Percentiles rank a stretch among this genome's conserved stretches.
Conservation (phyloP, 2,113 vertebrate species). For the Nasalis larvatus region DNA sequence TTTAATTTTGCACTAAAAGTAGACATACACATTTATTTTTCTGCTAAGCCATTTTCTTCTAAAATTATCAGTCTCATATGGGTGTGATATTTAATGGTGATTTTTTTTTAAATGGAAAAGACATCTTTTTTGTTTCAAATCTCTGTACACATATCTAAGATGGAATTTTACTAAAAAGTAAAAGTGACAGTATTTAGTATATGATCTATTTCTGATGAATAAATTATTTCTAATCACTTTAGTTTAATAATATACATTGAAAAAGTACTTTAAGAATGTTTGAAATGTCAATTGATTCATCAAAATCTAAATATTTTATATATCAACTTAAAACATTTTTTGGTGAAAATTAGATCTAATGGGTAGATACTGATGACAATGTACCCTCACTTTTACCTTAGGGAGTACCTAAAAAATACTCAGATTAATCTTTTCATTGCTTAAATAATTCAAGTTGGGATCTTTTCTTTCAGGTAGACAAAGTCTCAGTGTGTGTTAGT, state of each 20-base stretch:
- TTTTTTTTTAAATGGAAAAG: not conserved
- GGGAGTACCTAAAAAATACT: not conserved
- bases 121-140: not conserved
- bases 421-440: not conserved
- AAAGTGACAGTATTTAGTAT: not conserved
- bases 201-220: not conserved
- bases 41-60: not conserved
- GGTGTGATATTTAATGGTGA: not conserved
- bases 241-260: not conserved
- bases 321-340: not conserved
- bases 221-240: not conserved
- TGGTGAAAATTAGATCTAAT: not conserved
- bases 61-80: not conserved
- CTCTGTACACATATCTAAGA: not conserved
- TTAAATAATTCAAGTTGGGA: not conserved
- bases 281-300: not conserved
- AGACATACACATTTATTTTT: not conserved
- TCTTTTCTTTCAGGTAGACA: not conserved
- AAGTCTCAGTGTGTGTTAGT: not conserved
- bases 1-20: not conserved
- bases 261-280: not conserved
- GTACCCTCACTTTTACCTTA: not conserved
- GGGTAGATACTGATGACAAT: not conserved
- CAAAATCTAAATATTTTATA: not conserved
- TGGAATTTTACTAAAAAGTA: slow-evolving; percentile 10